Conservation (phyloP, 2,797 vertebrate genomes). For the Hephaestus fuliginosus region DNA sequence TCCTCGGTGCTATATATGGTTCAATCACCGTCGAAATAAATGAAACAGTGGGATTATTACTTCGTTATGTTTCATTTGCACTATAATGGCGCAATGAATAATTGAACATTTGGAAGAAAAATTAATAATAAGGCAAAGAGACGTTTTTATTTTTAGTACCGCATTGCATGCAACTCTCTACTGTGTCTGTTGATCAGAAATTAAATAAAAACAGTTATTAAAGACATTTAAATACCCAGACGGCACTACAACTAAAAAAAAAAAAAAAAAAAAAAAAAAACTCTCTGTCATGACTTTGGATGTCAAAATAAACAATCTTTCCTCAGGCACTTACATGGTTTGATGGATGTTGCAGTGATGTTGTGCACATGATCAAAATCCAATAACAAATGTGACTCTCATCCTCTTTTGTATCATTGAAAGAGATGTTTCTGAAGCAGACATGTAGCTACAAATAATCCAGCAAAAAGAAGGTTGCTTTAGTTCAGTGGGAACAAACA, state of each 20-base stretch:
- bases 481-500: conserved; percentile 11
- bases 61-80: conserved; percentile 52
- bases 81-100: conserved; percentile 59
- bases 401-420: conserved; percentile 44
- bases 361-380: conserved; percentile 60
- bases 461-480: conserved; percentile 14
- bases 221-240: conserved; percentile 20
- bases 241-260: conserved; percentile 1
- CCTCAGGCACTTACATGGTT: conserved; percentile 43
- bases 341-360: conserved; percentile 47
- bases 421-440: conserved; percentile 46
- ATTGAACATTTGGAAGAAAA: conserved; percentile 49
- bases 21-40: conserved; percentile 17
- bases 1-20: not conserved
- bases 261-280: not conserved
- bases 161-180: conserved; percentile 6
- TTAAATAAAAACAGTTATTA: not conserved
- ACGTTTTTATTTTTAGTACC: conserved; percentile 8
- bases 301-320: conserved; percentile 36
- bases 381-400: conserved; percentile 54
- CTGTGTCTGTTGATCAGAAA: conserved; percentile 25
- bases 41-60: conserved; percentile 20
- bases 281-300: conserved; percentile 32
- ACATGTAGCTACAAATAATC: conserved; percentile 42
- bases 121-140: conserved; percentile 26